Evolutionary conservation across 2,888 invertebrate genomes (phyloP), one percentile per base, ranked within the genome.

Genomic region (Drosophila peninsularis): DNA sequence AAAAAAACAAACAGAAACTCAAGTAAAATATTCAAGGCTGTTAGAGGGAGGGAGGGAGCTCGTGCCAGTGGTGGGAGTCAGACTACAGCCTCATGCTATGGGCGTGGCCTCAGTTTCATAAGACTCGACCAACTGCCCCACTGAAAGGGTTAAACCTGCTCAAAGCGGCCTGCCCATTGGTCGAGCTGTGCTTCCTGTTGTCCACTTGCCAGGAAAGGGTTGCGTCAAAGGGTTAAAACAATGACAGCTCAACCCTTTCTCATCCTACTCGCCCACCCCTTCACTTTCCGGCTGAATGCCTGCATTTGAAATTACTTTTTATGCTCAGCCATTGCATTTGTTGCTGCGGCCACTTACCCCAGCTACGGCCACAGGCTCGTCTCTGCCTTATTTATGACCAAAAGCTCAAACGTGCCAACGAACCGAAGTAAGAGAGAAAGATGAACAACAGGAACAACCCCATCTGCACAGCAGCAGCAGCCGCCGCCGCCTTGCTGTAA

Each of bases 201-300:
- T 67, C 76, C 78, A 69, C 55, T 57, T 19, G 11, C 7, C 3
- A 7, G 24, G 42, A 62, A 21, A 75, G 75, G 75, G 72, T 62
- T 66, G 58, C 36, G 55, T 19, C 52, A 57, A 19, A 79, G 78
- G 80, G 78, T 79, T 79, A 62, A 75, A 72, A 78, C 75, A 78
- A 77, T 64, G 41, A 56, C 27, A 24, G 19, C 21, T 17, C 64
- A 62, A 67, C 58, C 63, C 65, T 24, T 13, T 42, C 21, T n/a
- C 11, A 30, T 47, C 2, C 45, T 11, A 17, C 63, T 39, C 53
- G 42, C 42, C 30, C 32, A 34, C 14, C 42, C 24, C 37, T 45
- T 24, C 5, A 10, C 11, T 37, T 21, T 37, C 24, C 32, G 54
- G n/a, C 47, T 37, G 60, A 21, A 19, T 53, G 52, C 53, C 53